These are phyloP conservation scores for Erinaceus europaeus DNA, from an alignment of 2,113 vertebrate species.

Conservation along the genomic window DNA sequence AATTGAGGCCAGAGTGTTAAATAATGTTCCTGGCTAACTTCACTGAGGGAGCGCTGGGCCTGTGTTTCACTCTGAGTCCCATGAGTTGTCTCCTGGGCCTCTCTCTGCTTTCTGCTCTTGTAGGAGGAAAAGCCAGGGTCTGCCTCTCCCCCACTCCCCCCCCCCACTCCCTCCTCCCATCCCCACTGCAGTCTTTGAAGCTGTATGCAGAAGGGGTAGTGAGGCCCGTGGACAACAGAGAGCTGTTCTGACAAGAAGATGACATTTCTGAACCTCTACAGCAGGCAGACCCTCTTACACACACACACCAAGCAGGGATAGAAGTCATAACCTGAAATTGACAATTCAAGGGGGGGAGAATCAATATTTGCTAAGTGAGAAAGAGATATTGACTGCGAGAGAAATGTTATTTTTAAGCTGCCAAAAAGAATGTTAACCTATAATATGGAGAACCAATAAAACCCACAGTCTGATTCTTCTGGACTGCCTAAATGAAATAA, in stretches of 20 bases:
- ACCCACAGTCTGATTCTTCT: conserved; percentile 37
- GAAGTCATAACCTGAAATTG: background rate
- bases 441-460: conserved; percentile 34
- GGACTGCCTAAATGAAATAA: background rate
- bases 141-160: too few species aligned
- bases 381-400: conserved; percentile 11
- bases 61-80: background rate
- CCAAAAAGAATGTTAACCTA: conserved; percentile 7
- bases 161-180: background rate
- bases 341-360: background rate
- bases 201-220: too few species aligned
- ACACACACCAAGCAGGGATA: too few species aligned
- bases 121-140: background rate
- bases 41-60: background rate
- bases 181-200: background rate
- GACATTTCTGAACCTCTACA: background rate
- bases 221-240: background rate
- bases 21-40: background rate
- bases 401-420: conserved; percentile 56
- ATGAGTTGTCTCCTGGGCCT: background rate
- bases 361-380: conserved; percentile 4
- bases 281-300: background rate
- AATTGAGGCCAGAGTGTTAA: background rate
- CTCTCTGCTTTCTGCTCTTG: background rate
- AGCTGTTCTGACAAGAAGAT: background rate